Base-by-base conservation (phyloP, 2,113 vertebrate species). In the Pagrus major region DNA sequence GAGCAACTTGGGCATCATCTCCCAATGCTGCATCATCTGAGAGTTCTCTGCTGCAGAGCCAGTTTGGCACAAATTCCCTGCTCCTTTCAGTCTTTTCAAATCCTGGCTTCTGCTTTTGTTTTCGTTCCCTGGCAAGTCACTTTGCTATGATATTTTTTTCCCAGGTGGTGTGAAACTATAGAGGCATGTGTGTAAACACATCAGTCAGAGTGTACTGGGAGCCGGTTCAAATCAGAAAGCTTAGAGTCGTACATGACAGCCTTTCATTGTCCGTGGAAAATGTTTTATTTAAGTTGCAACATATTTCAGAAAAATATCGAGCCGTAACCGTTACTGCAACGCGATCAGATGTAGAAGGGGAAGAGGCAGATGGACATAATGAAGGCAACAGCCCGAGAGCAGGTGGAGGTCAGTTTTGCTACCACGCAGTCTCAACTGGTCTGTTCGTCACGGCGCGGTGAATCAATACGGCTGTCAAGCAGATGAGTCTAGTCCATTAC, bases 291-390 rank as follows among this genome's bases (percentile, higher is more conserved):
- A 58, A 71, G 25, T 79, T 27, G 25, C 10, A 78, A 56, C 63
- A 78, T 69, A 56, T 76, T 80, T 78, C 29, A 18, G 6, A 46
- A 1, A 37, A 79, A 71, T 71, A n/a, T 51, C 10, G 23, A 61
- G 31, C 39, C 6, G 6, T 71, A 55, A 63, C 60, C 31, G 33
- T 60, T 55, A 49, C 41, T 54, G 71, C 54, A 3, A 29, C 39
- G 23, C 64, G 51, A 66, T 87, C 80, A 75, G 55, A 82, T 59
- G 70, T 66, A 69, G 61, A 72, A 52, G 44, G 46, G 60, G 67
- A 76, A 66, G 66, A 84, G 86, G 84, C 87, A 93, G 89, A 91
- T 90, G 90, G 90, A 80, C 64, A n/a, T 15, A 52, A 77, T 85
- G 84, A 86, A 39, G 77, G 59, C 85, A 66, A 78, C 23, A 64